Base-by-base conservation (phyloP, 2,888 invertebrate genomes). In the Apamea sordens region DNA sequence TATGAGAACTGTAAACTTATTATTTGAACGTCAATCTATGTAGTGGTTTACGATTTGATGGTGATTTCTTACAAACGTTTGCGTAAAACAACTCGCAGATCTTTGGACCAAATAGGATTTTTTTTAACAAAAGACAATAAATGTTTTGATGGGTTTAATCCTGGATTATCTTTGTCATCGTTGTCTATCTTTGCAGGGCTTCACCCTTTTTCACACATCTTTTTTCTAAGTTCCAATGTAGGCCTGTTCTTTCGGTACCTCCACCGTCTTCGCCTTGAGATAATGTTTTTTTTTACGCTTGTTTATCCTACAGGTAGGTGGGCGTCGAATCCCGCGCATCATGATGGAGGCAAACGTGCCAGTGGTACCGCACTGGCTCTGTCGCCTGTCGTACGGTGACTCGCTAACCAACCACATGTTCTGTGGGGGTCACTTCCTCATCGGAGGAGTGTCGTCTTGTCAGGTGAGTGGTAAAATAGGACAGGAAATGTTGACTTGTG, bases 351-450 rank as follows among this genome's bases (percentile, higher is more conserved):
- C 97, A 0, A 94, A 95, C 3, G 95, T 97, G 1, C 96, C 96
- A 0, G 96, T 97, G 53, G 96, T 97, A 0, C 96, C 97, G 0
- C 95, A 95, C 85, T 95, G 95, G 96, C 89, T 97, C 8, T 97
- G 97, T 76, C 93, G 94, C 13, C 90, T 96, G 32, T 95, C 97
- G 0, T 97, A 97, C 77, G 95, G 96, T 0, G 95, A 95, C n/a
- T 93, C 96, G 1, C 93, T 97, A 73, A 97, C 97, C 2, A 91
- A 91, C 72, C 95, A 97, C 88, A 97, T 97, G 97, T 96, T 98
- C 90, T 97, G 97, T 89, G 97, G 97, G 0, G 97, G 97, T 61
- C 97, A 97, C 87, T 95, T 97, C 86, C 94, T 97, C 32, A 96
- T 97, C 6, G 97, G 97, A 64, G 97, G 97, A 76, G 97, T 96